phyloP scores from a whole-genome alignment of 53 echinoderm and acorn worm species.

The Temnopleurus reevesii region DNA sequence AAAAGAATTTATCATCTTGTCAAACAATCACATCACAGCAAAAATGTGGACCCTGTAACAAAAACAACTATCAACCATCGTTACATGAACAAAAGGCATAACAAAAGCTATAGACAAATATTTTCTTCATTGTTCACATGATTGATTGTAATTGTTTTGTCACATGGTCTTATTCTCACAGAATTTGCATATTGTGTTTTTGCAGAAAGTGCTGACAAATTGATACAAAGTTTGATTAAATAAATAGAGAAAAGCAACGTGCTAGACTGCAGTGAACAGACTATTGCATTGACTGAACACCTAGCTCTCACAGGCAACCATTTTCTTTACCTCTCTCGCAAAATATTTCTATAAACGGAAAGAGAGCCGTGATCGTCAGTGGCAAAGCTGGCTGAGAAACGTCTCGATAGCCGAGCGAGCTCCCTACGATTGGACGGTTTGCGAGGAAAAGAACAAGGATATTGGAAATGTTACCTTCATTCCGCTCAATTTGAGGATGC shows the following conservation, averaged over 20 bases:
- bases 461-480: not conserved
- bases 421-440: not conserved
- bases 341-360: constrained; percentile 38
- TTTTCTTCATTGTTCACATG: not conserved
- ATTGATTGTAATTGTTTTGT: not conserved
- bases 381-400: constrained; percentile 43
- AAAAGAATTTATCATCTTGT: constrained; percentile 1
- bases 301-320: not conserved
- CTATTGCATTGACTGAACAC: constrained; percentile 30
- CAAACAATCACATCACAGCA: constrained; percentile 8
- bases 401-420: constrained; percentile 27
- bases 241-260: not conserved
- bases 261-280: constrained; percentile 25
- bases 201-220: constrained; percentile 3
- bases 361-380: constrained; percentile 37
- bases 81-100: too few relatives aligned
- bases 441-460: not conserved
- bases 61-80: not conserved
- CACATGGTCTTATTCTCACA: not conserved
- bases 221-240: not conserved
- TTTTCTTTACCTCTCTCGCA: constrained; percentile 35
- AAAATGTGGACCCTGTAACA: not conserved
- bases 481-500: too few relatives aligned
- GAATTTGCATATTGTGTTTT: constrained; percentile 8
- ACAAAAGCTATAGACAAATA: too few relatives aligned